phyloP scores from a whole-genome alignment of 2,888 invertebrate species.

The Patella pellucida region DNA sequence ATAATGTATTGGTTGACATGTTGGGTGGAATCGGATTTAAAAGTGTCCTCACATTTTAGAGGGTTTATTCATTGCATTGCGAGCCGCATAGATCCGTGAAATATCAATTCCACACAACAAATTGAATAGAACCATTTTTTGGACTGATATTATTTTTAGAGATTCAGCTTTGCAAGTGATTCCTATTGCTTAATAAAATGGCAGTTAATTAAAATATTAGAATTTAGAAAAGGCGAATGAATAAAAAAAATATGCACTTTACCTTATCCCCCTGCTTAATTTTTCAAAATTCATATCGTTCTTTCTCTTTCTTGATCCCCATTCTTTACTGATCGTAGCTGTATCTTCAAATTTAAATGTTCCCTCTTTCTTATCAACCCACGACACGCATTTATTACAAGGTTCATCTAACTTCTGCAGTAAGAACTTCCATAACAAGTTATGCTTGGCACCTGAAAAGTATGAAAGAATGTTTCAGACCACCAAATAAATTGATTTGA shows the following conservation, averaged over 20 bases:
- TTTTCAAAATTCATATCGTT: conserved; percentile 5
- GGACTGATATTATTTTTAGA: too few species aligned
- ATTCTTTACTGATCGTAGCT: neutral
- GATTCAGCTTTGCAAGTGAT: too few species aligned
- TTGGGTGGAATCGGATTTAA: too few species aligned
- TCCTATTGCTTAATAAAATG: neutral
- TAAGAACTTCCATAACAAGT: neutral
- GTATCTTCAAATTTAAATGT: conserved; percentile 1
- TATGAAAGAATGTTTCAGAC: too few species aligned
- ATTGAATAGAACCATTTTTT: too few species aligned
- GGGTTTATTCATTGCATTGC: neutral
- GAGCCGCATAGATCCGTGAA: neutral
- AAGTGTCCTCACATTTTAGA: too few species aligned
- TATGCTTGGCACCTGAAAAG: neutral
- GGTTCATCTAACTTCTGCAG: neutral
- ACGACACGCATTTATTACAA: neutral
- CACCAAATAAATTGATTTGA: too few species aligned
- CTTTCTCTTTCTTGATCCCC: neutral
- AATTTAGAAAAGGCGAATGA: too few species aligned
- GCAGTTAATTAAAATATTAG: neutral
- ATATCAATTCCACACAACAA: too few species aligned
- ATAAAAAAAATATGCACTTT: neutral
- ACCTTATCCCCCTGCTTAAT: conserved; percentile 6
- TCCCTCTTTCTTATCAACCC: neutral
- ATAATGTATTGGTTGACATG: too few species aligned